Evolutionary conservation across 2,113 vertebrate genomes (phyloP), one percentile per base, ranked within the genome.

Genomic region (Pollachius pollachius): DNA sequence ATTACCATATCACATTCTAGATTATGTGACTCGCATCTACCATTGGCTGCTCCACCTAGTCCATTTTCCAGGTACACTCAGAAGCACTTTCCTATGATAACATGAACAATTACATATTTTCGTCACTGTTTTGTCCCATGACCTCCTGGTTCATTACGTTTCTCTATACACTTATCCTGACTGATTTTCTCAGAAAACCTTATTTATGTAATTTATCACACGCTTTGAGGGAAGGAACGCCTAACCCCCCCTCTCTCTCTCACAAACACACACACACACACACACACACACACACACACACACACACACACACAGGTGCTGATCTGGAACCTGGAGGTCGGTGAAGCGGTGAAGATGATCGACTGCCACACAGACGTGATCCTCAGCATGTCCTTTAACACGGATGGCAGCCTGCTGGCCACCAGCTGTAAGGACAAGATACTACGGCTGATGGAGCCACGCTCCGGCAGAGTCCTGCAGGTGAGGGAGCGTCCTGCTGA

Each of bases 381-480:
- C 89, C 94, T 99, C 72, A 97, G 95, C 88, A 91, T 99, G 95
- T 97, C 96, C 81, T 98, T 99, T 90, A 99, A 99, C 89, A 92
- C 93, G 0, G 95, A 99, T 0, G 97, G 97, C 69, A 98, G 97
- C 87, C 93, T 99, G 63, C 77, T 99, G 81, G 92, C 96, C 85
- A 99, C 97, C 87, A 93, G 93, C 69, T 99, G 97, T 91, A 98
- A 98, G 77, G 97, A 99, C 92, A 97, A 94, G 92, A 94, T 89
- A 80, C 92, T 99, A 63, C 90, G 97, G 0, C 93, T 99, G 52
- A 91, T 99, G 1, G 97, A 99, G 87, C 97, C 97, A 0, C 96
- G 97, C 65, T 96, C 97, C 0, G 97, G 97, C 2, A 82, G 89
- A 5, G 94, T 99, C 18, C 92, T 99, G 41, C 97, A 99, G 94